Conservation (phyloP, 2,113 vertebrate genomes). For the Dasyprocta punctata region DNA sequence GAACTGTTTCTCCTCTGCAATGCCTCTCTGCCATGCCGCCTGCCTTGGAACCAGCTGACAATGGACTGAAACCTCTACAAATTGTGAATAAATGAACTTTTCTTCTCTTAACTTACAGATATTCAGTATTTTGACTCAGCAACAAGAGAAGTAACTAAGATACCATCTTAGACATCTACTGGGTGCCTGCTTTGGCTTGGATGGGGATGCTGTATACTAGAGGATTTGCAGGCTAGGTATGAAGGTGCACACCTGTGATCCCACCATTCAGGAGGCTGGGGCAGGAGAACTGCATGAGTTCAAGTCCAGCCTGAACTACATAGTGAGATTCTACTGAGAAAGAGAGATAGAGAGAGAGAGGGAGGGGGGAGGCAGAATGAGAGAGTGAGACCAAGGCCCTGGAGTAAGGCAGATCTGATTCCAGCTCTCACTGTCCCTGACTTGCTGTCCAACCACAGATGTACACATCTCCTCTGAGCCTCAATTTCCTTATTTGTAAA, state of each 20-base stretch:
- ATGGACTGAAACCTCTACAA: neutral
- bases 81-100: neutral
- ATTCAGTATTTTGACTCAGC: neutral
- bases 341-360: too few species aligned
- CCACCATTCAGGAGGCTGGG: neutral
- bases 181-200: neutral
- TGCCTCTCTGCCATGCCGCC: too few species aligned
- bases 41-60: neutral
- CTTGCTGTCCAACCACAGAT: neutral
- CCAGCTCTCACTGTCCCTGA: neutral
- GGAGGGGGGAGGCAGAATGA: too few species aligned
- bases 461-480: neutral
- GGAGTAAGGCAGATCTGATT: neutral
- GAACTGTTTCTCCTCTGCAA: neutral
- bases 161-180: too few species aligned
- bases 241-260: neutral
- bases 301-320: too few species aligned
- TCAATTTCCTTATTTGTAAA: neutral
- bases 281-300: neutral
- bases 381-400: too few species aligned
- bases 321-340: too few species aligned
- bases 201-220: neutral
- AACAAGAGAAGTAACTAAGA: neutral
- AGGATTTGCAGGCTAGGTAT: neutral
- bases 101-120: neutral